These are phyloP conservation scores for Amyelois transitella DNA, from an alignment of 1,140 invertebrate species.

Conservation along the genomic window DNA sequence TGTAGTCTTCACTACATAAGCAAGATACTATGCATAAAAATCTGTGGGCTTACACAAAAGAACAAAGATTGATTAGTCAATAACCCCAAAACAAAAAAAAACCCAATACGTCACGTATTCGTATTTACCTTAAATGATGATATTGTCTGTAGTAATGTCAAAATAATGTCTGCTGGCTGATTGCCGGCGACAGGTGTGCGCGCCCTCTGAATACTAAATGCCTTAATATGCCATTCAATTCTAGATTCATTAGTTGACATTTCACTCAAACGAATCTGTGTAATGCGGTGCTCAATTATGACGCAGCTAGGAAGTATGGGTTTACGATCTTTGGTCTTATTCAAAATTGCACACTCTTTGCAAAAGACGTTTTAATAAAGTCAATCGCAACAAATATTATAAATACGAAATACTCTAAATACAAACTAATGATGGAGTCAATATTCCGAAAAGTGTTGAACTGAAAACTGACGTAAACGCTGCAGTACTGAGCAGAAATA, in stretches of 20 bases:
- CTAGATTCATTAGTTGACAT: slow-evolving; percentile 14
- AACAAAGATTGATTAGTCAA: not conserved
- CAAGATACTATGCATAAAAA: too few relatives aligned
- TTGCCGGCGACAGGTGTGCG: slow-evolving; percentile 46
- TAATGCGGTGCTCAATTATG: not conserved
- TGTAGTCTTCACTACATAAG: too few relatives aligned
- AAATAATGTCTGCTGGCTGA: slow-evolving; percentile 50
- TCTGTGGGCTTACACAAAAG: too few relatives aligned
- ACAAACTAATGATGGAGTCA: too few relatives aligned
- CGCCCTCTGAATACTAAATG: slow-evolving; percentile 39
- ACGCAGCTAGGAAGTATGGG: too few relatives aligned
- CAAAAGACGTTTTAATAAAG: too few relatives aligned
- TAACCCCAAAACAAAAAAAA: not conserved
- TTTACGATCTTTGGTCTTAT: too few relatives aligned
- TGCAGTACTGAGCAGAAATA: not conserved
- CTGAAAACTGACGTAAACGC: not conserved
- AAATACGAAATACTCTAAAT: too few relatives aligned
- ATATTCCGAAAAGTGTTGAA: not conserved
- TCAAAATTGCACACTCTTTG: too few relatives aligned
- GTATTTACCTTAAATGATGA: slow-evolving; percentile 32
- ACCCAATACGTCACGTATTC: not conserved
- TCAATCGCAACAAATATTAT: too few relatives aligned
- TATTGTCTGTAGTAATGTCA: slow-evolving; percentile 47
- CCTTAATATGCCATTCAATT: slow-evolving; percentile 19
- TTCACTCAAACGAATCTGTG: slow-evolving; percentile 12